Conservation (phyloP, 2,888 invertebrate genomes). For the Clitarchus hookeri region DNA sequence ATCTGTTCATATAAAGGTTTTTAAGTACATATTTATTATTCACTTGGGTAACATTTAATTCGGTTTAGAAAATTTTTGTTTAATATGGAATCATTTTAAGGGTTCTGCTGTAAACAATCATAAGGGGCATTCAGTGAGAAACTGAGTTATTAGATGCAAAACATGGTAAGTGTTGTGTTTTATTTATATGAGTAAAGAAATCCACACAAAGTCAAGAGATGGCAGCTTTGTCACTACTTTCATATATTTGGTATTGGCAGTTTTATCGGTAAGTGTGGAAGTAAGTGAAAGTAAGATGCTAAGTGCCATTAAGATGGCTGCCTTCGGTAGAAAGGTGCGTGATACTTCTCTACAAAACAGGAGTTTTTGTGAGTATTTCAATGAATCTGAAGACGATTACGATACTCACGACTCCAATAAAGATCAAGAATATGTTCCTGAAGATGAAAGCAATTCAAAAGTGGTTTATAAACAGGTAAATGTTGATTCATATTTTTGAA, state of each 20-base stretch:
- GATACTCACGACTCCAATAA: not conserved
- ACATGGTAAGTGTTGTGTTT: not conserved
- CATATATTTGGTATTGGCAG: not conserved
- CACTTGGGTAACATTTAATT: too few species aligned
- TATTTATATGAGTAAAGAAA: not conserved
- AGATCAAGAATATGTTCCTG: conserved; percentile 21
- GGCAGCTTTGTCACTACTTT: not conserved
- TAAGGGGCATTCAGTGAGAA: not conserved
- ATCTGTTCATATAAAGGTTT: too few species aligned
- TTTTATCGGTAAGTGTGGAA: not conserved
- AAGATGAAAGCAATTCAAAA: not conserved
- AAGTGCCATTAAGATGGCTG: not conserved
- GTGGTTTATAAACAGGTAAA: not conserved
- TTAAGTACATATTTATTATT: too few species aligned
- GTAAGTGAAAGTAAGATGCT: conserved; percentile 16
- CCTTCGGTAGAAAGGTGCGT: not conserved
- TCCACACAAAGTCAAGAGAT: not conserved
- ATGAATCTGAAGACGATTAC: not conserved
- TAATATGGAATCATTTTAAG: too few species aligned
- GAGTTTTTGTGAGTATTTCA: not conserved
- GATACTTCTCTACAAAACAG: not conserved
- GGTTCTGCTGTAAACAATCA: not conserved
- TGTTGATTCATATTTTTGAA: not conserved
- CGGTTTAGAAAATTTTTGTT: too few species aligned
- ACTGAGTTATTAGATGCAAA: not conserved